Evolutionary conservation across 2,113 vertebrate species (phyloP).

Genomic region (Candoia aspera): DNA sequence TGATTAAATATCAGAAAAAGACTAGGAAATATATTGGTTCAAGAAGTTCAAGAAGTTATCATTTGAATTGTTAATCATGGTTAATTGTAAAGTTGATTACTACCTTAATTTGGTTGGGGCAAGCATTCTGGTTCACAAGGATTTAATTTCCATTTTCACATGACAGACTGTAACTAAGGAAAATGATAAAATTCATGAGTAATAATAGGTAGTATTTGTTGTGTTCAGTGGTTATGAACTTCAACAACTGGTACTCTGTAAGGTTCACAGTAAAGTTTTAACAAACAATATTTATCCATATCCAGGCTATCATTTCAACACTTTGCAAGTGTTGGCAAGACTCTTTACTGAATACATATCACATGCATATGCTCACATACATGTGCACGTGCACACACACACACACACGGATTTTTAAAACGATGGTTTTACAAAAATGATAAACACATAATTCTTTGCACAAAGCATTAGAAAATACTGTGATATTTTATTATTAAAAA

Average conservation of each 20-base stretch:
- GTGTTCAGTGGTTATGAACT: neutral
- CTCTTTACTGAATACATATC: constrained; percentile 33
- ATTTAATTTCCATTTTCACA: neutral
- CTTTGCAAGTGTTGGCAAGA: constrained; percentile 12
- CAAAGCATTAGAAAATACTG: constrained; percentile 93
- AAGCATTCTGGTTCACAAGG: neutral
- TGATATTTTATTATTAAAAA: constrained; percentile 98
- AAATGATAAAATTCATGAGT: neutral
- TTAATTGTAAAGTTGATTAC: neutral
- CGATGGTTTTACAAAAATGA: constrained; percentile 63
- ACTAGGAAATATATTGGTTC: neutral
- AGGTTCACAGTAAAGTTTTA: constrained; percentile 7
- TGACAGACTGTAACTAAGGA: constrained; percentile 1
- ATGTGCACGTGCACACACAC: neutral
- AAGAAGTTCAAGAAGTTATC: neutral
- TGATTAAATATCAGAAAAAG: neutral
- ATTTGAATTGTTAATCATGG: neutral
- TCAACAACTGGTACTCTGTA: neutral
- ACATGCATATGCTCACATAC: neutral
- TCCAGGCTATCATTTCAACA: constrained; percentile 14
- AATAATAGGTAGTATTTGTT: constrained; percentile 21
- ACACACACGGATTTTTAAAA: constrained; percentile 27
- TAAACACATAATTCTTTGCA: constrained; percentile 71
- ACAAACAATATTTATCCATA: constrained; percentile 33
- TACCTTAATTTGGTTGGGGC: neutral